These are phyloP conservation scores for Eretmochelys imbricata DNA, from an alignment of 2,113 vertebrate genomes.

Conservation along the genomic window DNA sequence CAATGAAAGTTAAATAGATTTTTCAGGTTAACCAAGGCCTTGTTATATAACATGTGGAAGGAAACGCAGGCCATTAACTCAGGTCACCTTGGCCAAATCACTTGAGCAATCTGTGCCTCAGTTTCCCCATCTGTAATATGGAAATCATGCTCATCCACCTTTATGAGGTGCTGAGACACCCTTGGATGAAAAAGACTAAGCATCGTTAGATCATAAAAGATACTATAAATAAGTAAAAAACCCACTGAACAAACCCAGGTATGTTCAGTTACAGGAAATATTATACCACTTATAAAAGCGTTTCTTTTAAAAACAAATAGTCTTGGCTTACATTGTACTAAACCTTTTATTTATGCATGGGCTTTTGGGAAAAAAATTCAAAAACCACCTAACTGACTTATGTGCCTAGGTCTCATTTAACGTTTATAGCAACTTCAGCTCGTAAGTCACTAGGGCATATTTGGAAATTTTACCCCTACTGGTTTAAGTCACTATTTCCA, in stretches of 20 bases:
- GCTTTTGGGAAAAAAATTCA: background rate
- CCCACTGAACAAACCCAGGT: background rate
- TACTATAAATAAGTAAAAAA: background rate
- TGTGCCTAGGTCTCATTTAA: background rate
- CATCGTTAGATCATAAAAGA: background rate
- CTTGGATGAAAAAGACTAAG: background rate
- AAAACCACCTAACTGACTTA: background rate
- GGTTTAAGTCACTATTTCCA: background rate
- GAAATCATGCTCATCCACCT: background rate
- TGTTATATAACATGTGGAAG: background rate
- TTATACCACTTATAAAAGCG: background rate
- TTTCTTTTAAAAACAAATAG: background rate
- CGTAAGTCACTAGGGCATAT: background rate
- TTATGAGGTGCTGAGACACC: background rate
- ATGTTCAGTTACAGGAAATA: background rate
- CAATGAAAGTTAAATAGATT: background rate
- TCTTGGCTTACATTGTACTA: background rate
- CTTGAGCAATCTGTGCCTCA: background rate
- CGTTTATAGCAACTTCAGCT: background rate
- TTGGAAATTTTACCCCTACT: background rate
- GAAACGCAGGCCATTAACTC: background rate
- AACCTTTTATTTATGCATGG: background rate
- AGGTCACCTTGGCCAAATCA: background rate
- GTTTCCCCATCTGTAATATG: background rate
- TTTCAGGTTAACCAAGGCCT: background rate